Conservation (phyloP, 2,888 invertebrate genomes). For the Entomobrya multifasciata region DNA sequence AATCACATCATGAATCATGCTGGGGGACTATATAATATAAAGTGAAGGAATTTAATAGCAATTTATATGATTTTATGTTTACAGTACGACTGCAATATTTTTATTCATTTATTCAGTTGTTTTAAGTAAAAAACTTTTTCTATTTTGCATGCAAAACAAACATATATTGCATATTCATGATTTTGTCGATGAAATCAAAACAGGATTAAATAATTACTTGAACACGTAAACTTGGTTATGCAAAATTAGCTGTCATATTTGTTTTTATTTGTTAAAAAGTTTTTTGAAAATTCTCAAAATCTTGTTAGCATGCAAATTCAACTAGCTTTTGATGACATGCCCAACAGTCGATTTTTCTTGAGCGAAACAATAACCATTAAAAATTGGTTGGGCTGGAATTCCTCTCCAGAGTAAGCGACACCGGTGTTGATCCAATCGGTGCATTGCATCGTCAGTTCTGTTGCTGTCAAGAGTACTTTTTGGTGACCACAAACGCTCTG, state of each 20-base stretch:
- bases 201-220: constrained; percentile 36
- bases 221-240: background rate
- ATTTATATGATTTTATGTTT: background rate
- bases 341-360: constrained; percentile 66
- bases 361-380: constrained; percentile 77
- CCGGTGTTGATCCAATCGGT: constrained; percentile 87
- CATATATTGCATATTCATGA: constrained; percentile 3
- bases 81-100: too few species aligned
- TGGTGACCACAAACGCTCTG: constrained; percentile 91
- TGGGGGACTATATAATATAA: constrained; percentile 9
- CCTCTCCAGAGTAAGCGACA: constrained; percentile 88
- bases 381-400: constrained; percentile 85
- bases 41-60: background rate
- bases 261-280: background rate
- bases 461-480: constrained; percentile 76
- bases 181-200: constrained; percentile 46
- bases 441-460: constrained; percentile 82
- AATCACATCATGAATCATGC: background rate
- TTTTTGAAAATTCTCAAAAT: background rate
- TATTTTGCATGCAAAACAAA: constrained; percentile 45
- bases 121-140: constrained; percentile 56
- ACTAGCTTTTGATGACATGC: background rate
- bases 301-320: background rate
- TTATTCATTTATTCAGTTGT: constrained; percentile 46
- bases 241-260: background rate